A percentile compares a stretch with the other conserved stretches of the same genome.
Conservation (phyloP, 2,888 invertebrate species). For the Anarsia innoxiella region DNA sequence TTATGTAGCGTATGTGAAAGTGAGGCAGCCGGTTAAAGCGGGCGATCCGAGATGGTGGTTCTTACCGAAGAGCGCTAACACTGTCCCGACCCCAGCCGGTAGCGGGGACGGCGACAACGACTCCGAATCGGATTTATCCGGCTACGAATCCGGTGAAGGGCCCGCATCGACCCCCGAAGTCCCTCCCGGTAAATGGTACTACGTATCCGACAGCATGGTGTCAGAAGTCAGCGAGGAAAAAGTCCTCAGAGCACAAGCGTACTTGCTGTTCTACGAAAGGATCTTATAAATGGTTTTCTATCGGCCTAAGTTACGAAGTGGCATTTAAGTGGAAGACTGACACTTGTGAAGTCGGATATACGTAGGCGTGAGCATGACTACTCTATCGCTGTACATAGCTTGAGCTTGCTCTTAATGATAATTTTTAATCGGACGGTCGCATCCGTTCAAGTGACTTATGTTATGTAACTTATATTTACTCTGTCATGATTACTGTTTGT, state of each 20-base stretch:
- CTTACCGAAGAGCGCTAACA: constrained; percentile 77
- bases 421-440: constrained; percentile 6
- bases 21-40: constrained; percentile 76
- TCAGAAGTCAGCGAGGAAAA: constrained; percentile 85
- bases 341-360: constrained; percentile 29
- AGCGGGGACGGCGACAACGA: constrained; percentile 61
- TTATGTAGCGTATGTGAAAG: constrained; percentile 97
- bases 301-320: constrained; percentile 37
- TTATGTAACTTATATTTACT: constrained; percentile 10
- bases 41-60: constrained; percentile 84
- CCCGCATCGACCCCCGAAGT: constrained; percentile 40
- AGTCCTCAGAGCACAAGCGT: constrained; percentile 92
- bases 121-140: constrained; percentile 73
- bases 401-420: constrained; percentile 12
- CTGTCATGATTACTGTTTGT: constrained; percentile 15
- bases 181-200: constrained; percentile 91
- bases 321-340: constrained; percentile 64
- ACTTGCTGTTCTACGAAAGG: constrained; percentile 96
- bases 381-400: constrained; percentile 48
- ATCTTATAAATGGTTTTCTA: constrained; percentile 77
- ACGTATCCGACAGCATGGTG: constrained; percentile 93
- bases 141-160: constrained; percentile 71
- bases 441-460: constrained; percentile 10
- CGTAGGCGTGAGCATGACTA: constrained; percentile 26
- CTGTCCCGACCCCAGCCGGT: constrained; percentile 49